Percentiles rank a stretch among this genome's conserved stretches.
Conservation (phyloP, 2,888 invertebrate genomes). For the Aquatica leii region DNA sequence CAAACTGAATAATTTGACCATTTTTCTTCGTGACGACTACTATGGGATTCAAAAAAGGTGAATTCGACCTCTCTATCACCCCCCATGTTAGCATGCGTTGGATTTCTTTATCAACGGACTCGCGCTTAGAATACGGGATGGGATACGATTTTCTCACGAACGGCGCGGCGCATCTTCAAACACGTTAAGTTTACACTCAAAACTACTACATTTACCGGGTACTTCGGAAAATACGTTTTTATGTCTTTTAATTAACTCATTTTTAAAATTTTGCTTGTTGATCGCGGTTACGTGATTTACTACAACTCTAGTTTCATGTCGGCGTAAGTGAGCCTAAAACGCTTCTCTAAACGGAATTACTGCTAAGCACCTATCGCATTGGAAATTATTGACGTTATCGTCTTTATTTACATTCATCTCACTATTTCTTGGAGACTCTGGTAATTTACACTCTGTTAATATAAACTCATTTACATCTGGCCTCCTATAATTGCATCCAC, state of each 20-base stretch:
- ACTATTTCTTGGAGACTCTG: too few species aligned
- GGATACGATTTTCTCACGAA: slow-evolving; percentile 18
- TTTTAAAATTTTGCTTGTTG: not conserved
- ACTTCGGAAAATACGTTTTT: not conserved
- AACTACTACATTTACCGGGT: slow-evolving; percentile 1
- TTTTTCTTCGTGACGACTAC: slow-evolving; percentile 23
- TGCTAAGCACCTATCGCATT: not conserved
- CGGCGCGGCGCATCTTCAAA: not conserved
- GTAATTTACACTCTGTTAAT: too few species aligned
- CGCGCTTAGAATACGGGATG: slow-evolving; percentile 14
- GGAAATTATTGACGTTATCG: not conserved
- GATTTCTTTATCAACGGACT: slow-evolving; percentile 18
- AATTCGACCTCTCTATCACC: slow-evolving; percentile 19
- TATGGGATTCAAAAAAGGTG: slow-evolving; percentile 39
- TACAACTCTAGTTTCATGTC: too few species aligned
- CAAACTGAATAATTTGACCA: slow-evolving; percentile 37
- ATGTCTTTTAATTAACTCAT: not conserved
- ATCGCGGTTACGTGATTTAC: too few species aligned
- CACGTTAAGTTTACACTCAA: not conserved
- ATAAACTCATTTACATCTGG: too few species aligned
- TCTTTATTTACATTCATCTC: too few species aligned
- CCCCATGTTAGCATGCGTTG: slow-evolving; percentile 18
- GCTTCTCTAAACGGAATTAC: not conserved
- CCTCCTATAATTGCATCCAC: too few species aligned
- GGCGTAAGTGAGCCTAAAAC: not conserved